Conservation (phyloP, 2,888 invertebrate genomes). For the Caenorhabditis sulstoni region DNA sequence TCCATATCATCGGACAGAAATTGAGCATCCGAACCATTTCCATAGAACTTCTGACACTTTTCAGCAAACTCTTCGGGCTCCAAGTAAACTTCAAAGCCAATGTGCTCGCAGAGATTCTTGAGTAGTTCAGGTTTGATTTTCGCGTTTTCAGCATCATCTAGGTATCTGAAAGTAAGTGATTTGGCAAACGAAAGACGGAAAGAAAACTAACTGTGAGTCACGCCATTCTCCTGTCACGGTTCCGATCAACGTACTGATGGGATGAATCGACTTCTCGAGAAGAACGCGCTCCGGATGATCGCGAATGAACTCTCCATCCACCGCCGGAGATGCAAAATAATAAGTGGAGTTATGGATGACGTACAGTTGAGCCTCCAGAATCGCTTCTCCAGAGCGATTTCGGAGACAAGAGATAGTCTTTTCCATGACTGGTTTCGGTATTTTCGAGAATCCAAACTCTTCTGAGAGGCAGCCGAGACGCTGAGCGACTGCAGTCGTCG, state of each 20-base stretch:
- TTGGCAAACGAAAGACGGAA: not conserved
- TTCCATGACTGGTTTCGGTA: not conserved
- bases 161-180: slow-evolving; percentile 12
- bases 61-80: slow-evolving; percentile 19
- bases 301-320: slow-evolving; percentile 5
- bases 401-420: slow-evolving; percentile 4
- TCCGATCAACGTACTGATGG: slow-evolving; percentile 44
- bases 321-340: not conserved
- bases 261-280: not conserved
- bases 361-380: slow-evolving; percentile 21
- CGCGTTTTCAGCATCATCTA: slow-evolving; percentile 6
- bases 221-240: slow-evolving; percentile 33
- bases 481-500: not conserved
- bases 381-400: not conserved
- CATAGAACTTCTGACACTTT: slow-evolving; percentile 14
- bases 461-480: not conserved
- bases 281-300: slow-evolving; percentile 25
- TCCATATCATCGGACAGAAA: slow-evolving; percentile 47
- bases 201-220: not conserved
- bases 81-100: slow-evolving; percentile 27
- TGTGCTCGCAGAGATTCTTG: slow-evolving; percentile 32
- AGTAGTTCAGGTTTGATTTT: not conserved
- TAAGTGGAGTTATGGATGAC: not conserved
- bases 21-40: slow-evolving; percentile 6
- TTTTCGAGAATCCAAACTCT: not conserved